These are phyloP conservation scores for Paratrypauchen microcephalus DNA, from an alignment of 2,797 vertebrate species.

Conservation along the genomic window DNA sequence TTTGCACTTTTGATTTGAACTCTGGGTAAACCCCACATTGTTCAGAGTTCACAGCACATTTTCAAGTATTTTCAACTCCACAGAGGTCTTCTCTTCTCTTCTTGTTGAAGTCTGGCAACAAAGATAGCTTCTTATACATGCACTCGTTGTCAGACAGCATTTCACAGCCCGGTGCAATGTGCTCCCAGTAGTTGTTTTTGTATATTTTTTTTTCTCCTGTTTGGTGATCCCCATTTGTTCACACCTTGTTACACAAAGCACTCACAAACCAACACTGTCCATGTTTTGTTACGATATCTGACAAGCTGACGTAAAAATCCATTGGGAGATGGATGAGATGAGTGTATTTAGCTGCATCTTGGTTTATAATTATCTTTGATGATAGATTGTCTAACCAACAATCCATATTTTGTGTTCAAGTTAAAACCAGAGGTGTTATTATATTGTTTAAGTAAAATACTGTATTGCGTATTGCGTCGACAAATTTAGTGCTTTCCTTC, in stretches of 20 bases:
- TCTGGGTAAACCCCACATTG: conserved; percentile 41
- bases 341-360: conserved; percentile 2
- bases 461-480: neutral
- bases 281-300: conserved; percentile 30
- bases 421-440: conserved; percentile 1
- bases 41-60: conserved; percentile 18
- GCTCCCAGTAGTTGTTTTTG: conserved; percentile 25
- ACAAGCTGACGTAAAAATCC: conserved; percentile 27
- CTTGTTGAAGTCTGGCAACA: conserved; percentile 24
- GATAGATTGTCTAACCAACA: conserved; percentile 10
- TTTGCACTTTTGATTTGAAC: conserved; percentile 21
- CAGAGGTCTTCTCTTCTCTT: conserved; percentile 26
- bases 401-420: neutral
- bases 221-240: conserved; percentile 27
- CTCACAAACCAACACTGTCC: conserved; percentile 34
- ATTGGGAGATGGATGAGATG: conserved; percentile 37
- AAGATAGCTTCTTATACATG: conserved; percentile 26
- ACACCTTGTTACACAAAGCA: conserved; percentile 39
- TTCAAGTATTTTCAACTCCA: conserved; percentile 21
- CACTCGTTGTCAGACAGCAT: conserved; percentile 48
- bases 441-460: conserved; percentile 4
- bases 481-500: neutral
- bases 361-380: conserved; percentile 11
- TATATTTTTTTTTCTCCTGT: conserved; percentile 25
- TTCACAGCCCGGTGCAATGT: conserved; percentile 22